Evolutionary conservation across 2,113 vertebrate genomes (phyloP), one percentile per base, ranked within the genome.

Genomic region (Panthera leo): DNA sequence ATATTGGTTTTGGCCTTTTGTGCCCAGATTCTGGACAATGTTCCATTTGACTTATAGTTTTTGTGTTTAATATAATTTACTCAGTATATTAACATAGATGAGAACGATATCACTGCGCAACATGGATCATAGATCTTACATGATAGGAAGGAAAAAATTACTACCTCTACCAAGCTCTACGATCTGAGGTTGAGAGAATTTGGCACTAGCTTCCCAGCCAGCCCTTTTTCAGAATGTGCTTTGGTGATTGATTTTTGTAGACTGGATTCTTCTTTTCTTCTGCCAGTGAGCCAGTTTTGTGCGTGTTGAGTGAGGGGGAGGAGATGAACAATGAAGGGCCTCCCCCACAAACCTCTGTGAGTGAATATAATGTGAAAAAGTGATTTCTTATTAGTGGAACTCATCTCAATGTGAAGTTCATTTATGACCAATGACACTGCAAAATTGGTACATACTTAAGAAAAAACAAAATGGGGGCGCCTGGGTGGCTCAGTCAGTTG

Each of bases 371-470:
- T 88, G 91, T 93, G 91, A 95, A 98, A 94, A 98, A 90, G 71
- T 0, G 0, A 73, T 97, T 97, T 86, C 58, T 55, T 53, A 42
- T 48, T 90, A 89, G 65, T 97, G 88, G 87, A 97, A 73, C 48
- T 97, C 76, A 97, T 5, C 70, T 97, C 96, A 80, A 83, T 82
- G 91, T 84, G 88, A 98, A 98, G 83, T 86, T 42, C 93, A 95
- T 89, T 89, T 83, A 48, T 97, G 91, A 97, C 96, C 96, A 96
- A 97, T 96, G 79, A 85, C 71, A 90, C n/a, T 96, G 61, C 5
- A 1, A 95, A 98, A 96, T 55, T 85, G 96, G 94, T 71, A 94
- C 93, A 95, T 94, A 89, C 63, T 97, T 95, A 55, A 95, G 65
- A 97, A 96, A 94, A 98, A 96, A 95, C 95, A 98, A 96, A 97